Evolutionary conservation across 2,113 vertebrate genomes (phyloP).

Genomic region (Petrocephalus microphthalmus): DNA sequence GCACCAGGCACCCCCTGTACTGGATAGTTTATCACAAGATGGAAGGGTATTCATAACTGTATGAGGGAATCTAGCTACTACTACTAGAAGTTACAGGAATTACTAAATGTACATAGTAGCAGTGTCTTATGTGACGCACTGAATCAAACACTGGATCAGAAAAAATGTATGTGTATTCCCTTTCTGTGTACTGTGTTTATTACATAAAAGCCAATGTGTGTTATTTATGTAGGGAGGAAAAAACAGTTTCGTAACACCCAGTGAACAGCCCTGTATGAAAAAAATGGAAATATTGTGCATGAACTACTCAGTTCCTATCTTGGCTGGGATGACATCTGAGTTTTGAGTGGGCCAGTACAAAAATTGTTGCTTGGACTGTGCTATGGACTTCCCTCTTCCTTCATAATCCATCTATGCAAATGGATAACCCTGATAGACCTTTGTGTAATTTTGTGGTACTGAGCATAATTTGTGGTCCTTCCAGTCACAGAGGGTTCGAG

Average conservation of each 20-base stretch:
- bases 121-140: background rate
- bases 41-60: background rate
- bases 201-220: background rate
- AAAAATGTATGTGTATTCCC: background rate
- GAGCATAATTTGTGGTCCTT: background rate
- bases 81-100: background rate
- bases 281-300: background rate
- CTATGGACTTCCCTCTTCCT: background rate
- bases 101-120: background rate
- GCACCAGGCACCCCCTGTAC: background rate
- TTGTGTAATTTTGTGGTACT: background rate
- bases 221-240: too few relatives aligned
- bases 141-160: background rate
- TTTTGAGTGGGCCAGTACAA: background rate
- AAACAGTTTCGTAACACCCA: too few relatives aligned
- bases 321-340: background rate
- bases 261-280: too few relatives aligned
- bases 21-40: background rate
- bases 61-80: background rate
- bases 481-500: background rate
- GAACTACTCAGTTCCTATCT: background rate
- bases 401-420: background rate
- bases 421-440: background rate
- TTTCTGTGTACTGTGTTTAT: background rate
- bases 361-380: background rate